Conservation (phyloP, 1,140 invertebrate genomes). For the Brachionus koreanus region DNA sequence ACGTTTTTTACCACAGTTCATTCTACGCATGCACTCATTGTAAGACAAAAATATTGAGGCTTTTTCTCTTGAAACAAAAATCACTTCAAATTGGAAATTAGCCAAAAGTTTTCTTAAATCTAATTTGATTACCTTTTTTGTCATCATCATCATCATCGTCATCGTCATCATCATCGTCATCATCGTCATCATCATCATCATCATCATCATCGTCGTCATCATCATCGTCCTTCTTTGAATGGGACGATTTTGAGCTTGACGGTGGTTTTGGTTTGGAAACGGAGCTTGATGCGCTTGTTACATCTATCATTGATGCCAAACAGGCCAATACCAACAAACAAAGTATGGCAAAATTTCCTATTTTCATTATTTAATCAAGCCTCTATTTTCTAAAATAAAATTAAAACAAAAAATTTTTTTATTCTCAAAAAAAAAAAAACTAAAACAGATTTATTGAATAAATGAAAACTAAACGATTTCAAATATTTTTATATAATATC, state of each 20-base stretch:
- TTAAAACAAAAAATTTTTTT: not conserved
- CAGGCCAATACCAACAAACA: not conserved
- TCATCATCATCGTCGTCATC: constrained; percentile 43
- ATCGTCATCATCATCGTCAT: constrained; percentile 44
- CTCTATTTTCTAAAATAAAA: not conserved
- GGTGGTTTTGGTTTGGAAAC: constrained; percentile 40
- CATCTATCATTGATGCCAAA: not conserved
- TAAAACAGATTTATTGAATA: not conserved
- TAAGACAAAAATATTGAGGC: constrained; percentile 45
- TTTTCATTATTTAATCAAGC: not conserved
- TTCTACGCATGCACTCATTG: constrained; percentile 44
- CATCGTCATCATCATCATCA: constrained; percentile 41
- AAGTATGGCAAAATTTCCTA: not conserved
- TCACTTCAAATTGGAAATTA: not conserved
- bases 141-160: constrained; percentile 33
- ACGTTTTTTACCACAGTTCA: constrained; percentile 42
- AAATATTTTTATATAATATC: constrained; percentile 2
- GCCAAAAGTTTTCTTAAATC: not conserved
- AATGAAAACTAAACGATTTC: not conserved
- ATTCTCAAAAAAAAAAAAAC: not conserved
- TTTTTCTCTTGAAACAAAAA: constrained; percentile 44
- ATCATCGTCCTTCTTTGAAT: constrained; percentile 16
- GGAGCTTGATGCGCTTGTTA: not conserved
- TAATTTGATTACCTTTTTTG: constrained; percentile 25
- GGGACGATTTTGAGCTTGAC: not conserved